Evolutionary conservation across 2,888 invertebrate species (phyloP).

Genomic region (Flabesymbios commensalis): DNA sequence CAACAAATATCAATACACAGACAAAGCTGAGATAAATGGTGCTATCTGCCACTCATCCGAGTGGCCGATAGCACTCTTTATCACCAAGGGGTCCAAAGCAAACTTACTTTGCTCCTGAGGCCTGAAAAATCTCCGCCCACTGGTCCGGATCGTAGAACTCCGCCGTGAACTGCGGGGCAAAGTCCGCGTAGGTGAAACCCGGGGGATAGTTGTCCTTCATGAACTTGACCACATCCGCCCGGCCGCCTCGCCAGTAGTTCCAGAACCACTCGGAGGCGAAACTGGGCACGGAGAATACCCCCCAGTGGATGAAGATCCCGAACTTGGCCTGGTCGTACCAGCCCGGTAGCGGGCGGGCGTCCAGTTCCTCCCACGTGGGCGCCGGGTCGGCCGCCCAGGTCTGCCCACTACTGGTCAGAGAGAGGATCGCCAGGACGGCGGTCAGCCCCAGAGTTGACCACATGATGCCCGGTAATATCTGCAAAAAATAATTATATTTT

Average conservation of each 20-base stretch:
- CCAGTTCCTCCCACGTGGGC: constrained; percentile 84
- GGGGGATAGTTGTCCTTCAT: constrained; percentile 84
- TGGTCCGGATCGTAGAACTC: constrained; percentile 83
- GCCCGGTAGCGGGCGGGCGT: constrained; percentile 76
- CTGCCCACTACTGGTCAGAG: too few relatives aligned
- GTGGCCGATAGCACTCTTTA: too few relatives aligned
- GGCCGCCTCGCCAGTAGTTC: constrained; percentile 43
- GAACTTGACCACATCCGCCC: constrained; percentile 64
- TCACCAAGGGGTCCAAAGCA: too few relatives aligned
- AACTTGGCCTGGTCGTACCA: constrained; percentile 92
- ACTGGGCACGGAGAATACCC: constrained; percentile 87
- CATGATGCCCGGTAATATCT: too few relatives aligned
- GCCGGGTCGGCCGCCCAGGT: too few relatives aligned
- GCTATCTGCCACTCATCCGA: too few relatives aligned
- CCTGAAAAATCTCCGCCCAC: constrained; percentile 82
- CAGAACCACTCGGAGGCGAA: constrained; percentile 68
- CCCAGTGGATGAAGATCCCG: constrained; percentile 94
- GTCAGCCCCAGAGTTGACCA: too few relatives aligned
- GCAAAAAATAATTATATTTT: too few relatives aligned
- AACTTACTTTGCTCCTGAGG: constrained; percentile 85
- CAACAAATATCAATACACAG: too few relatives aligned
- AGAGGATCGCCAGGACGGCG: too few relatives aligned
- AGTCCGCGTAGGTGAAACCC: constrained; percentile 87
- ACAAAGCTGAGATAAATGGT: too few relatives aligned
- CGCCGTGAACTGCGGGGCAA: constrained; percentile 81